These are phyloP conservation scores for Anoplophora glabripennis DNA, from an alignment of 1,140 invertebrate genomes.

Conservation along the genomic window DNA sequence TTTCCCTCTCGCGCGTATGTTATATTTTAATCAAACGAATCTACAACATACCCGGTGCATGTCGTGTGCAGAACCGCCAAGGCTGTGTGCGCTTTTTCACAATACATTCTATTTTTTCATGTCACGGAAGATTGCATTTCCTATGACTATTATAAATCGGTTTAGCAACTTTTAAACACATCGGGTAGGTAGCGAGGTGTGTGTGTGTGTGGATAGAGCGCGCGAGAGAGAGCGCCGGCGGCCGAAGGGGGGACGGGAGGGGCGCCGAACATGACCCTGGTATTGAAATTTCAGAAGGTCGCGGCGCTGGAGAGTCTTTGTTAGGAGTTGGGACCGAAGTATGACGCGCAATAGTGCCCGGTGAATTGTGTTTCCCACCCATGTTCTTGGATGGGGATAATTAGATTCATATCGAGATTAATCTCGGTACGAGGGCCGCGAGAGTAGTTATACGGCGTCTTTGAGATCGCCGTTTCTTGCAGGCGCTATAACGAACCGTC, in stretches of 20 bases:
- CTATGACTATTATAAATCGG: not conserved
- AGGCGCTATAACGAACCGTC: too few species aligned
- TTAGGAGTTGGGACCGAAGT: not conserved
- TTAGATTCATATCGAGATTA: too few species aligned
- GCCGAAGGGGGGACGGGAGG: not conserved
- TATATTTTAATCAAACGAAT: not conserved
- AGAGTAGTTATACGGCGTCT: too few species aligned
- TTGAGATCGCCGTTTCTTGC: too few species aligned
- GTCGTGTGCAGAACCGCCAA: not conserved
- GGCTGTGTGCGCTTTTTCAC: slow-evolving; percentile 1
- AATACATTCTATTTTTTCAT: not conserved
- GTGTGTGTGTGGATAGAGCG: too few species aligned
- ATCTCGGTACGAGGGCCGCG: too few species aligned
- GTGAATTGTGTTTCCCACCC: too few species aligned
- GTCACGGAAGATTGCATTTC: slow-evolving; percentile 11
- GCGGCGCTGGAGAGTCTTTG: slow-evolving; percentile 13
- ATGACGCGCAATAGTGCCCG: too few species aligned
- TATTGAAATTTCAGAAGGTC: slow-evolving; percentile 38
- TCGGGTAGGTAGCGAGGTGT: too few species aligned
- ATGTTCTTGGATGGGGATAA: too few species aligned
- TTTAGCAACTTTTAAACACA: not conserved
- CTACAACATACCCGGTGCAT: too few species aligned
- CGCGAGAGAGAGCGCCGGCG: too few species aligned
- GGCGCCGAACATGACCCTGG: slow-evolving; percentile 38
- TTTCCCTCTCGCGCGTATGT: not conserved